These are phyloP conservation scores for Julus scandinavius DNA, from an alignment of 2,888 invertebrate species.

Conservation along the genomic window DNA sequence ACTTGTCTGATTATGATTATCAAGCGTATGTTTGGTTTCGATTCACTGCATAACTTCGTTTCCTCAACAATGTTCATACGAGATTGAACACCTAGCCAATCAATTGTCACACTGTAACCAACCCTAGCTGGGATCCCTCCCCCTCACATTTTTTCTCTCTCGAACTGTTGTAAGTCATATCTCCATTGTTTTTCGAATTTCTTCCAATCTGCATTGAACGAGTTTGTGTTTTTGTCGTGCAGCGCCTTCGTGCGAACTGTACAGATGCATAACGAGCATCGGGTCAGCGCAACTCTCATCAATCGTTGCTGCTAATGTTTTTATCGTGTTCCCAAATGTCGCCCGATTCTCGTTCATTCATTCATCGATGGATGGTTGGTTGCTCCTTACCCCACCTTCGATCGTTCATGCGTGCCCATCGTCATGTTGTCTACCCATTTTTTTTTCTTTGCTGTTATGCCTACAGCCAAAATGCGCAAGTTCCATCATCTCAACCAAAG, in stretches of 20 bases:
- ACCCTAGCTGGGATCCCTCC: no score
- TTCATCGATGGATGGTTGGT: background rate
- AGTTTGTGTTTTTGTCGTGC: background rate
- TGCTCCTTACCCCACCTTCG: background rate
- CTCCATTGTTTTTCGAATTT: background rate
- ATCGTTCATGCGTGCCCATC: background rate
- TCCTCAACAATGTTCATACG: no score
- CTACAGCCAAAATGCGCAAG: no score
- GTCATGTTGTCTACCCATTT: background rate
- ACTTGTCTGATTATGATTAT: no score
- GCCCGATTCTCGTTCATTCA: background rate
- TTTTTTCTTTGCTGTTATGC: background rate
- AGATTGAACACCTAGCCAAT: no score
- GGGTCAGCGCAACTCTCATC: background rate
- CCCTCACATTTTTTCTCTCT: no score
- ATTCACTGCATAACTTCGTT: no score
- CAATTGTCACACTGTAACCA: no score
- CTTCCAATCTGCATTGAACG: background rate
- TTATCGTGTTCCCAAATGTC: background rate
- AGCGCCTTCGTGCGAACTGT: background rate
- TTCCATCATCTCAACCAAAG: no score
- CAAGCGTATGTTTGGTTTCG: no score
- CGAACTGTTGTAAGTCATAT: no score
- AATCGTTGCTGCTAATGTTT: constrained; percentile 18
- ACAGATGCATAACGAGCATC: background rate